Evolutionary conservation across 1,140 invertebrate species (phyloP).

Genomic region (Aphidius gifuensis): DNA sequence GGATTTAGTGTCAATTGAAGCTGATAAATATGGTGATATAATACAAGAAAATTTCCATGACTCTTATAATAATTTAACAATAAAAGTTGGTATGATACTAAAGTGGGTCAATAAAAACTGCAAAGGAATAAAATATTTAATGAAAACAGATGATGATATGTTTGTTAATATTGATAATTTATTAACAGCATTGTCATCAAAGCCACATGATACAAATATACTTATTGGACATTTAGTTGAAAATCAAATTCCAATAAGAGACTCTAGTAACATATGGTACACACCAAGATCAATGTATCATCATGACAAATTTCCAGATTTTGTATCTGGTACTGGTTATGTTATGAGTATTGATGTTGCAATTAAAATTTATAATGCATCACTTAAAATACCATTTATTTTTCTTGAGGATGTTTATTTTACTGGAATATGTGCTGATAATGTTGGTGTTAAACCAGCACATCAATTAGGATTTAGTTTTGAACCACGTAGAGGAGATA

Average conservation of each 20-base stretch:
- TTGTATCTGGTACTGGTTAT: constrained; percentile 82
- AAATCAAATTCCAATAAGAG: constrained; percentile 67
- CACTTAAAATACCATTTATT: constrained; percentile 67
- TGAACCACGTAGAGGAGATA: constrained; percentile 52
- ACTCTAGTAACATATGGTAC: constrained; percentile 75
- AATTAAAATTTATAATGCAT: constrained; percentile 65
- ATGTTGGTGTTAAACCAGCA: constrained; percentile 53
- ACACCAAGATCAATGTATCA: constrained; percentile 77
- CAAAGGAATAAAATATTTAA: constrained; percentile 63
- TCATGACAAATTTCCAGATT: constrained; percentile 72
- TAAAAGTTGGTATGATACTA: constrained; percentile 83
- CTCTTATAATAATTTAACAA: constrained; percentile 87
- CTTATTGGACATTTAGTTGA: constrained; percentile 75
- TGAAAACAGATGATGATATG: constrained; percentile 85
- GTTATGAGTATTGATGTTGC: constrained; percentile 72
- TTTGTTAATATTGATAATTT: constrained; percentile 71
- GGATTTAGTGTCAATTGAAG: constrained; percentile 60
- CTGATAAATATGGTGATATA: constrained; percentile 70
- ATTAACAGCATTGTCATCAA: constrained; percentile 45
- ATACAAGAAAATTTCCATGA: constrained; percentile 88
- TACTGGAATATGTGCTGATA: constrained; percentile 66
- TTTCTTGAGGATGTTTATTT: constrained; percentile 85
- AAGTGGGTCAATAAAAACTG: constrained; percentile 75
- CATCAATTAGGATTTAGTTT: constrained; percentile 65
- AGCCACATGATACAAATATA: constrained; percentile 49